A percentile compares a stretch with the other conserved stretches of the same genome.
Evolutionary conservation across 2,113 vertebrate genomes (phyloP).

Genomic region (Urocolius indicus): DNA sequence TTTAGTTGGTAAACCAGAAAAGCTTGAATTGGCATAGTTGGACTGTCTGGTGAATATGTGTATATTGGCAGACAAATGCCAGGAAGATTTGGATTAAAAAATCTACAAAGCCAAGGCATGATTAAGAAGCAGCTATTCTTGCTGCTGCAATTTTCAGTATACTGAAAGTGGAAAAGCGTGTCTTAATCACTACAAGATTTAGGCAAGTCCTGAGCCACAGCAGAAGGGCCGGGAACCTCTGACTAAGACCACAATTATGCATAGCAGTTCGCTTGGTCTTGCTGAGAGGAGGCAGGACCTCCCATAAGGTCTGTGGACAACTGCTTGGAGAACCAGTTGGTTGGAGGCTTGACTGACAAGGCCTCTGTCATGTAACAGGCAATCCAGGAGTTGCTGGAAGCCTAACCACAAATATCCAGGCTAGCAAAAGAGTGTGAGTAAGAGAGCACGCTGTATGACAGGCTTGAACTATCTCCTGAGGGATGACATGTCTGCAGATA

Average conservation of each 20-base stretch:
- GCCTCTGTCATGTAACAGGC: rapidly evolving
- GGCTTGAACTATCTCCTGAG: background rate
- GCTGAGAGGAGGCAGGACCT: background rate
- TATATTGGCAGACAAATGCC: background rate
- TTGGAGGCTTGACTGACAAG: background rate
- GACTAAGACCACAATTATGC: background rate
- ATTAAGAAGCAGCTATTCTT: background rate
- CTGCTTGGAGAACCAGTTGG: background rate
- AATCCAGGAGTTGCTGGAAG: background rate
- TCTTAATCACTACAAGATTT: background rate
- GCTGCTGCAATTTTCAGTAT: background rate
- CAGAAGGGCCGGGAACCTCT: background rate
- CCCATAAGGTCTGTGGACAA: background rate
- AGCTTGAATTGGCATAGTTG: background rate
- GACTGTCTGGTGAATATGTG: background rate
- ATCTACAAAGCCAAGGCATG: background rate
- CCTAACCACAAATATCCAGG: background rate
- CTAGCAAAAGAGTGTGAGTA: background rate
- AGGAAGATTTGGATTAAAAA: background rate
- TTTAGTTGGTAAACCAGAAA: background rate
- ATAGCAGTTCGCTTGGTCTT: background rate
- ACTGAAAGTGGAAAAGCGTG: background rate
- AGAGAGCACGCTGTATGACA: background rate
- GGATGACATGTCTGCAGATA: background rate
- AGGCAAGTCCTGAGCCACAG: background rate